A percentile compares a stretch with the other conserved stretches of the same genome.
Evolutionary conservation across 2,113 vertebrate genomes (phyloP).

Genomic region (Rhinolophus ferrumequinum): DNA sequence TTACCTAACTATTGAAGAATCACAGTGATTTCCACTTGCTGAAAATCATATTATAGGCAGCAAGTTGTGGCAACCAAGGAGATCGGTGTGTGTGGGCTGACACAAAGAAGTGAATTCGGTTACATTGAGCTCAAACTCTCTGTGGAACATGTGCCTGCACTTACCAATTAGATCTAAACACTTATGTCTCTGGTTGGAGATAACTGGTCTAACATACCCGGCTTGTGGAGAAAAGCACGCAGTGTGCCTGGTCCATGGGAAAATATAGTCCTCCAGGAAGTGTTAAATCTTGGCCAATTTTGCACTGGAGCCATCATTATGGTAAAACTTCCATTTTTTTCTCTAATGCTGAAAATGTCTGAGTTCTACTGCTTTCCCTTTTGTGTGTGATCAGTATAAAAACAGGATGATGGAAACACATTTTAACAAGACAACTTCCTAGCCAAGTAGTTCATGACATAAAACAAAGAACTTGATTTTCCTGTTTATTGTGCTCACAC

Average conservation of each 20-base stretch:
- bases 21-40: background rate
- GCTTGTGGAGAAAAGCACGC: background rate
- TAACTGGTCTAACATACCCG: background rate
- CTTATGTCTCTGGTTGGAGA: background rate
- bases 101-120: background rate
- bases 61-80: background rate
- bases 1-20: constrained; percentile 26
- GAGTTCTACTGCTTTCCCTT: background rate
- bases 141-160: background rate
- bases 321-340: background rate
- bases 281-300: background rate
- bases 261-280: background rate
- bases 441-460: background rate
- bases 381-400: background rate
- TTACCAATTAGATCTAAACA: background rate
- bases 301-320: fast-evolving
- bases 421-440: background rate
- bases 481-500: background rate
- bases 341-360: background rate
- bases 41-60: background rate
- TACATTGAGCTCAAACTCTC: background rate
- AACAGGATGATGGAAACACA: background rate
- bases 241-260: background rate
- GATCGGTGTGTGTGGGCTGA: background rate
- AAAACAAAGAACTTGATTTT: background rate